phyloP scores from a whole-genome alignment of 2,113 vertebrate genomes.

The Bubo scandiacus region DNA sequence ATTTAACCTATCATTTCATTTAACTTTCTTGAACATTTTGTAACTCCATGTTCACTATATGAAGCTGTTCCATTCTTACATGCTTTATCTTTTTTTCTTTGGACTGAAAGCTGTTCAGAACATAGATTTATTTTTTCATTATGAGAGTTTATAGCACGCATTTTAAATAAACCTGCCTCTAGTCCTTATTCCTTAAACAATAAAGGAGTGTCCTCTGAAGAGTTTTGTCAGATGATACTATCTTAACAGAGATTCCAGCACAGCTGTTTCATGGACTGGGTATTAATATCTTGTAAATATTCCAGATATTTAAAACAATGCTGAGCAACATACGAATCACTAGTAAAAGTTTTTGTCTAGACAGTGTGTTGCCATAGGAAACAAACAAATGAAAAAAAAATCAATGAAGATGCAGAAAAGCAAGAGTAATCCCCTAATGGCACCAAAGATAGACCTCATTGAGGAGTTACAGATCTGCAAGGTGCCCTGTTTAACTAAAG shows the following conservation, averaged over 20 bases:
- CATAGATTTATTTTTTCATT: background rate
- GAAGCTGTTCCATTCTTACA: background rate
- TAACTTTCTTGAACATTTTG: background rate
- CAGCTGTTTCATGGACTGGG: background rate
- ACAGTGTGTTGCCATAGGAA: background rate
- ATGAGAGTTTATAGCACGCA: background rate
- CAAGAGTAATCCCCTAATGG: background rate
- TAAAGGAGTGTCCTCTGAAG: background rate
- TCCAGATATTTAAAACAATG: background rate
- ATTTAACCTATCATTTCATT: background rate
- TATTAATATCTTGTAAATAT: background rate
- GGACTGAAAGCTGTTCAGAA: background rate
- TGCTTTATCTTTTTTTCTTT: background rate
- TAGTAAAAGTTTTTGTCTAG: background rate
- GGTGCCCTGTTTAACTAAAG: background rate
- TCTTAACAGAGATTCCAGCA: background rate
- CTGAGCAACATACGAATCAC: background rate
- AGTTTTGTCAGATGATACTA: background rate
- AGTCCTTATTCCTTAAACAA: background rate
- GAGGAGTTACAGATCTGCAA: background rate
- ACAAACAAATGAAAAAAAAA: background rate
- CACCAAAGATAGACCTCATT: background rate
- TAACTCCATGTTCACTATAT: background rate
- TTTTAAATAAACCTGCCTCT: background rate
- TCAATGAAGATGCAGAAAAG: background rate